phyloP scores from a whole-genome alignment of 1,140 invertebrate species.

The Oreohelix idahoensis region DNA sequence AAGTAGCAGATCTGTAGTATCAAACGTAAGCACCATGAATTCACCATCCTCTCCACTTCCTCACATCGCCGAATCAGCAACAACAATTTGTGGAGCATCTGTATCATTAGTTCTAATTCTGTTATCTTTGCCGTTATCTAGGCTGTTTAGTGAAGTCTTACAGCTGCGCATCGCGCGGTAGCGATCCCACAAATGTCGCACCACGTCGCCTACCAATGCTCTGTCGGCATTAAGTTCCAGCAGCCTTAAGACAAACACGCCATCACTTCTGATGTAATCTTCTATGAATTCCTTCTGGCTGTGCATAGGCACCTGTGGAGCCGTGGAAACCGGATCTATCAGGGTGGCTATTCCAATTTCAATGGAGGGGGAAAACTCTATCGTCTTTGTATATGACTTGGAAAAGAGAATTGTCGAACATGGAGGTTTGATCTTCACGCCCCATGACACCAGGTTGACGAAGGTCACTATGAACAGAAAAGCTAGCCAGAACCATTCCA shows the following conservation, averaged over 20 bases:
- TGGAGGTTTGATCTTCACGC: conserved; percentile 48
- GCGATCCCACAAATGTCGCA: conserved; percentile 61
- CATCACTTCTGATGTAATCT: conserved; percentile 66
- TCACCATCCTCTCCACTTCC: too few relatives aligned
- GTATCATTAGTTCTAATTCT: neutral
- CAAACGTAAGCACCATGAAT: too few relatives aligned
- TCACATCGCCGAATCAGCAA: too few relatives aligned
- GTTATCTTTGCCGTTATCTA: neutral
- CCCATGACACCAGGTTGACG: conserved; percentile 52
- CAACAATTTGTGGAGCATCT: too few relatives aligned
- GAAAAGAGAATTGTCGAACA: conserved; percentile 47
- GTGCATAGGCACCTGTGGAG: conserved; percentile 43
- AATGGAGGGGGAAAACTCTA: conserved; percentile 45
- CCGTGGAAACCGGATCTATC: neutral
- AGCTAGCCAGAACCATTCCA: conserved; percentile 75
- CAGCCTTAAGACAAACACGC: conserved; percentile 63
- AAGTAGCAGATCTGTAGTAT: too few relatives aligned
- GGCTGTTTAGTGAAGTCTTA: neutral
- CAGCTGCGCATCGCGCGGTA: neutral
- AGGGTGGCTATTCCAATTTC: conserved; percentile 26
- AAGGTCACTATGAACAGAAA: conserved; percentile 68
- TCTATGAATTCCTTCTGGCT: conserved; percentile 55
- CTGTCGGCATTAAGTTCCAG: conserved; percentile 66
- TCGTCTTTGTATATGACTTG: conserved; percentile 59
- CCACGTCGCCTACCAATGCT: conserved; percentile 60